Evolutionary conservation across 2,113 vertebrate genomes (phyloP), one percentile per base, ranked within the genome.

Genomic region (Chaetodon auriga): DNA sequence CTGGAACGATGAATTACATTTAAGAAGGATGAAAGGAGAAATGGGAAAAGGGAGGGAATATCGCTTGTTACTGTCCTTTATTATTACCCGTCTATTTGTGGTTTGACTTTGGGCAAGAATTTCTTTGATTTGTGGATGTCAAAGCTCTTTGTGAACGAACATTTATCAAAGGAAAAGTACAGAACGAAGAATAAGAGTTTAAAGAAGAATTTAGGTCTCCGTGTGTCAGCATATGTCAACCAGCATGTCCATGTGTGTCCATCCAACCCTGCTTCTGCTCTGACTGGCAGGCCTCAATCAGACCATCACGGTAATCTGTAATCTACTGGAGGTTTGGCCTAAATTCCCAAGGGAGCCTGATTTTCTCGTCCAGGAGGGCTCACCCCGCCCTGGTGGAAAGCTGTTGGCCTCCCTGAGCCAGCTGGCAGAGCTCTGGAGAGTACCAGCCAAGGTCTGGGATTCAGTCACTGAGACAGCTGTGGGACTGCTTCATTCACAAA

Each of bases 401-500:
- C 85, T 69, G 62, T 11, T 70, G 85, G 70, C 71, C 84, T 82
- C 55, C 69, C 69, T 65, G 68, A 83, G 90, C 92, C 90, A 90
- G 87, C 88, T 92, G 92, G 90, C 89, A 85, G 82, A 68, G 48
- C 82, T 75, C 82, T 80, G 85, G 82, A 83, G 75, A 85, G 79
- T 15, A 81, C 75, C 85, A 77, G 90, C 92, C 89, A 89, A 92
- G 85, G 83, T 84, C 85, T 84, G 86, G 80, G 86, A 75, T 87
- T 78, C 78, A 79, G 87, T 78, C 82, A 81, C 64, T 7, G 63
- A 89, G 90, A 86, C 85, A 89, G 90, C 89, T 91, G 89, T 51
- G 79, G 80, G 75, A 30, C 81, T 19, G 75, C 81, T 88, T 92
- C 90, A 92, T 91, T 92, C 90, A 90, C 86, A 90, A 90, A 90